Evolutionary conservation across 1,140 invertebrate genomes (phyloP).

Genomic region (Notospermus geniculatus): DNA sequence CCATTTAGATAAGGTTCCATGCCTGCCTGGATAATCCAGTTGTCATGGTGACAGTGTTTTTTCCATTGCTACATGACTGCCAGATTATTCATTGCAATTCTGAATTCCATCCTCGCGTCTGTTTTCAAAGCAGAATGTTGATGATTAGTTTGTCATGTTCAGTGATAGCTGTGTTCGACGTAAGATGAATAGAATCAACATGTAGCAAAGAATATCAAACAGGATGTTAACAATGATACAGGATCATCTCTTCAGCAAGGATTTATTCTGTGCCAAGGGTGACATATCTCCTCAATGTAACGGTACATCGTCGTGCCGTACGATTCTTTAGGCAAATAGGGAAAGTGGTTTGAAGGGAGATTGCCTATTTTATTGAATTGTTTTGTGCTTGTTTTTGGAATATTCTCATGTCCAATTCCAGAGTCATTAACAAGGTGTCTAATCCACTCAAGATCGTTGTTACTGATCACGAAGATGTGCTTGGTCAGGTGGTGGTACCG

Average conservation of each 20-base stretch:
- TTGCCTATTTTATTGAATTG: neutral
- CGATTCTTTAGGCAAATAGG: neutral
- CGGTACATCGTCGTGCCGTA: neutral
- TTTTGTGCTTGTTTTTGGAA: neutral
- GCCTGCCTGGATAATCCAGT: too few species aligned
- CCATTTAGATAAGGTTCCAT: neutral
- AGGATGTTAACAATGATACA: too few species aligned
- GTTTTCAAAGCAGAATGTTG: too few species aligned
- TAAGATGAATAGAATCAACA: too few species aligned
- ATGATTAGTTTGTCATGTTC: too few species aligned
- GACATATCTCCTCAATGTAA: neutral
- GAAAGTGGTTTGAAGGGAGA: neutral
- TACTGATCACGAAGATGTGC: slow-evolving; percentile 48
- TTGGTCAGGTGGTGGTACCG: slow-evolving; percentile 45
- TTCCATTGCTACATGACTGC: too few species aligned
- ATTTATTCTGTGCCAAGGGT: neutral
- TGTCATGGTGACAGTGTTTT: too few species aligned
- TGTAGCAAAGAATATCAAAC: too few species aligned
- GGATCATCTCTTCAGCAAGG: neutral
- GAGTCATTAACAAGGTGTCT: slow-evolving; percentile 30
- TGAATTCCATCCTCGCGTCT: too few species aligned
- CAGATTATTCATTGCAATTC: too few species aligned
- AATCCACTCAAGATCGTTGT: slow-evolving; percentile 48
- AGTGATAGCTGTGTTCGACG: too few species aligned
- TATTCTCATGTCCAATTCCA: slow-evolving; percentile 24